A percentile compares a stretch with the other conserved stretches of the same genome.
Conservation (phyloP, 2,888 invertebrate genomes). For the Pristionchus exspectatus region DNA sequence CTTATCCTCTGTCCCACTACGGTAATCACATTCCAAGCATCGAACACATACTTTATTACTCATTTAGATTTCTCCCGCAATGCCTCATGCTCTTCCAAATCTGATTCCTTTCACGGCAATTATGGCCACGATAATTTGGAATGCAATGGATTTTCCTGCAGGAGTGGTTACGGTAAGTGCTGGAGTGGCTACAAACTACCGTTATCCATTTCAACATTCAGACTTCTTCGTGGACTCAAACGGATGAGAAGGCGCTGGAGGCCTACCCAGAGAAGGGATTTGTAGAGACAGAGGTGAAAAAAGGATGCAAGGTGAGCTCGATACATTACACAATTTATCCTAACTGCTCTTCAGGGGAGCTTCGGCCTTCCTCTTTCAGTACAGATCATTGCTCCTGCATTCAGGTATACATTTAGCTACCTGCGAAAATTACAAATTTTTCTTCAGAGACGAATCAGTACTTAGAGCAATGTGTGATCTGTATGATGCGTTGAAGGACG, state of each 20-base stretch:
- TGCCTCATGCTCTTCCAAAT: background rate
- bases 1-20: conserved; percentile 20
- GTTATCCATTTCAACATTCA: background rate
- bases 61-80: conserved; percentile 11
- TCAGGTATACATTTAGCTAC: background rate
- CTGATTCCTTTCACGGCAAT: background rate
- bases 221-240: conserved; percentile 2
- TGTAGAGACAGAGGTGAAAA: background rate
- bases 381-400: background rate
- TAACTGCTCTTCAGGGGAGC: background rate
- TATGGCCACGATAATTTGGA: conserved; percentile 12
- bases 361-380: conserved; percentile 3
- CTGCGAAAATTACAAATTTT: background rate
- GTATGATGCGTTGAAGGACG: background rate
- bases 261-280: background rate
- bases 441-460: conserved; percentile 6
- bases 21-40: background rate
- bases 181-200: background rate
- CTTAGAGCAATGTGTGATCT: conserved; percentile 5
- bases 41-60: background rate
- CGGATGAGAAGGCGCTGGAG: background rate
- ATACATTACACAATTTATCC: background rate
- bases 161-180: conserved; percentile 33
- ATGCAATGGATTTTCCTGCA: conserved; percentile 28
- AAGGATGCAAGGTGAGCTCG: conserved; percentile 11